These are phyloP conservation scores for Gymnocheta viridis DNA, from an alignment of 2,888 invertebrate genomes.

Conservation along the genomic window DNA sequence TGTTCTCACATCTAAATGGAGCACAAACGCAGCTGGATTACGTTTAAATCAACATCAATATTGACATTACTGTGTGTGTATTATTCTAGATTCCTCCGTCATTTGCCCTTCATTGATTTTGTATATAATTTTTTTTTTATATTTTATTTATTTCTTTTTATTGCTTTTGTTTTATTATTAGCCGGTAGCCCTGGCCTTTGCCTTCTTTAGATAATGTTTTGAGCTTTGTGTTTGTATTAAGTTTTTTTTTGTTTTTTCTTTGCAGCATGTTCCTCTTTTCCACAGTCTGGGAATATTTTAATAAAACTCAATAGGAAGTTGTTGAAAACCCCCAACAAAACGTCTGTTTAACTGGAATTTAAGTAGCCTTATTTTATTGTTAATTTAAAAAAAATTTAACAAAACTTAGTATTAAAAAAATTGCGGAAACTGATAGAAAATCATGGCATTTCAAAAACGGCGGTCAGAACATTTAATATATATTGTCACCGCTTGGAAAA, in stretches of 20 bases:
- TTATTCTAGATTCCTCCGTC: conserved; percentile 3
- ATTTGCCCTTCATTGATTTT: conserved; percentile 19
- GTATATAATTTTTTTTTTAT: conserved; percentile 32
- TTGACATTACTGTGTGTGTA: conserved; percentile 54
- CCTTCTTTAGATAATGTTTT: conserved; percentile 63
- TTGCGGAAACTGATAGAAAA: too few relatives aligned
- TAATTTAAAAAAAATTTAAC: too few relatives aligned
- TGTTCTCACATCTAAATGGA: conserved; percentile 59
- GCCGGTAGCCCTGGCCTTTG: conserved; percentile 68
- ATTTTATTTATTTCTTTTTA: too few relatives aligned
- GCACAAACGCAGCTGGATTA: conserved; percentile 69
- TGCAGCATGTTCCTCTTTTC: conserved; percentile 51
- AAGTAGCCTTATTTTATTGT: background rate
- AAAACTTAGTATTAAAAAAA: too few relatives aligned
- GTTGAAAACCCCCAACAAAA: background rate
- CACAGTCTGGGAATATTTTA: conserved; percentile 64
- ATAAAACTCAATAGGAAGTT: conserved; percentile 47
- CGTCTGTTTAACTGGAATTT: conserved; percentile 15
- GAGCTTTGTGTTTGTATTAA: conserved; percentile 26
- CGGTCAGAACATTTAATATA: too few relatives aligned
- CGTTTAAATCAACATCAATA: conserved; percentile 68
- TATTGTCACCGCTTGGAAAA: too few relatives aligned
- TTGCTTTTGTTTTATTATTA: conserved; percentile 48
- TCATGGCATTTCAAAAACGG: too few relatives aligned
- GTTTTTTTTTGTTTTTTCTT: conserved; percentile 4